Evolutionary conservation across 2,797 vertebrate genomes (phyloP).

Genomic region (Anabas testudineus): DNA sequence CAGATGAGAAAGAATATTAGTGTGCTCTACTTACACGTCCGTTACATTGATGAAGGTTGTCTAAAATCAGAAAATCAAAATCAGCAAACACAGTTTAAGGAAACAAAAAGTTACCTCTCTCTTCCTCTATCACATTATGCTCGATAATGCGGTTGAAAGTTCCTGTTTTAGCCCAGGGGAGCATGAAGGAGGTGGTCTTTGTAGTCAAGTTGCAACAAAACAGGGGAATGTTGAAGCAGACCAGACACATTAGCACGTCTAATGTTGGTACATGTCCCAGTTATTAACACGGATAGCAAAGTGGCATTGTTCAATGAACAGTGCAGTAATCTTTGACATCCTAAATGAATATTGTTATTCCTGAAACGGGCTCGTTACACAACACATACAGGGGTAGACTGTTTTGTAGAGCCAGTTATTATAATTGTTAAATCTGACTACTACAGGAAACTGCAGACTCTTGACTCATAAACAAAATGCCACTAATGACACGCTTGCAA

Average conservation of each 20-base stretch:
- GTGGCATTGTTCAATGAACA: too few species aligned
- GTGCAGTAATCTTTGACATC: too few species aligned
- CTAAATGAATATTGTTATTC: too few species aligned
- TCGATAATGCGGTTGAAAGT: constrained; percentile 1
- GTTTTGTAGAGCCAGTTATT: constrained; percentile 6
- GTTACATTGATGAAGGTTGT: too few species aligned
- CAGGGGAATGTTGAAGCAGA: not conserved
- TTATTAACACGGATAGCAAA: too few species aligned
- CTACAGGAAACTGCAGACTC: constrained; percentile 6
- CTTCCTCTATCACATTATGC: not conserved
- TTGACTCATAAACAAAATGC: constrained; percentile 31
- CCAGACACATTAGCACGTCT: not conserved
- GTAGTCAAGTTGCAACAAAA: constrained; percentile 25
- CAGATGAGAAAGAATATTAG: too few species aligned
- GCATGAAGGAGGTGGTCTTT: not conserved
- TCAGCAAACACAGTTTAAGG: not conserved
- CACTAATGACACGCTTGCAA: constrained; percentile 36
- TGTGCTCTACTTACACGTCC: too few species aligned
- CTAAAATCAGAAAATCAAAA: not conserved
- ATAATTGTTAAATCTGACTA: not conserved
- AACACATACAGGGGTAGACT: not conserved
- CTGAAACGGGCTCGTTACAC: too few species aligned
- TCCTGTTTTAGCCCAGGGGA: not conserved
- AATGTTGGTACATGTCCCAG: too few species aligned
- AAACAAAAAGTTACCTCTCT: not conserved